A percentile compares a stretch with the other conserved stretches of the same genome.
Evolutionary conservation across 1,140 invertebrate genomes (phyloP).

Genomic region (Apis cerana): DNA sequence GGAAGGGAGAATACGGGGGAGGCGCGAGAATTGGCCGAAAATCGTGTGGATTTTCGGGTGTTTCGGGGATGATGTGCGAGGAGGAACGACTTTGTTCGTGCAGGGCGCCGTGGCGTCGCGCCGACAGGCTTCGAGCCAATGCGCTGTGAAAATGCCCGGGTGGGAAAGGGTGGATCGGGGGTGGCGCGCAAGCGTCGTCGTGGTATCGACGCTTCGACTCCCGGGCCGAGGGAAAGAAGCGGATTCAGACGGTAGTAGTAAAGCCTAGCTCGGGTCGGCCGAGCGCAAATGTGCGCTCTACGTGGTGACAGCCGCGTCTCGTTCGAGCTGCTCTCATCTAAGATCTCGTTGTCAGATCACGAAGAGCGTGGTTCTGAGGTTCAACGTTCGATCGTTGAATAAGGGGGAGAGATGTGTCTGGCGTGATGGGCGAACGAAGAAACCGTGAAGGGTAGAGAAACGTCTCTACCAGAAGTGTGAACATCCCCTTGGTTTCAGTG

Average conservation of each 20-base stretch:
- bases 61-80: background rate
- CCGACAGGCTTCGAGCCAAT: constrained; percentile 59
- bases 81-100: constrained; percentile 15
- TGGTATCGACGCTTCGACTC: constrained; percentile 75
- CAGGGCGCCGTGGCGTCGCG: constrained; percentile 43
- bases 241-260: constrained; percentile 74
- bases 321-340: constrained; percentile 10
- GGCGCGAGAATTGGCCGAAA: constrained; percentile 16
- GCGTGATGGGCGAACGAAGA: background rate
- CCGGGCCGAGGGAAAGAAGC: constrained; percentile 60
- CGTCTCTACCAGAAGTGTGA: constrained; percentile 13
- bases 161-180: constrained; percentile 69
- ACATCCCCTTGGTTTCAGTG: constrained; percentile 20
- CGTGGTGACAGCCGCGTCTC: constrained; percentile 47
- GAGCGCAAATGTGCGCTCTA: constrained; percentile 52
- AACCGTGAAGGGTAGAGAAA: background rate
- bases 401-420: background rate
- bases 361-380: background rate
- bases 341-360: constrained; percentile 21
- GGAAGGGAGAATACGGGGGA: constrained; percentile 12
- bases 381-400: background rate
- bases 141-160: constrained; percentile 60
- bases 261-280: constrained; percentile 75
- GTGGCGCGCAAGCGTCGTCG: constrained; percentile 77
- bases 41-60: constrained; percentile 20